These are phyloP conservation scores for Danio rerio DNA, from an alignment of 2,113 vertebrate genomes.

Conservation along the genomic window GRCz12tu NC_133199.1:14390501-14391000, in stretches of 20 bases:
- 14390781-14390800: slow-evolving; percentile 96
- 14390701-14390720: slow-evolving; percentile 92
- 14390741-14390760: slow-evolving; percentile 88
- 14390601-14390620: not conserved
- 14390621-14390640: slow-evolving; percentile 90
- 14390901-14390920: not conserved
- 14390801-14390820: slow-evolving; percentile 98
- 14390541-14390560: no score
- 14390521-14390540: not conserved
- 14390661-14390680: slow-evolving; percentile 78
- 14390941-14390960: slow-evolving; percentile 1
- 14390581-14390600: not conserved
- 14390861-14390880: not conserved
- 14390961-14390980: not conserved
- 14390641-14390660: slow-evolving; percentile 90
- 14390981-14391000: slow-evolving; percentile 4
- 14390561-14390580: no score
- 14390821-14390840: slow-evolving; percentile 97
- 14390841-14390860: not conserved
- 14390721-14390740: slow-evolving; percentile 98
- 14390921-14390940: not conserved
- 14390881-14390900: not conserved
- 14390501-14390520: not conserved
- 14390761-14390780: slow-evolving; percentile 93
- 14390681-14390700: slow-evolving; percentile 94